These are phyloP conservation scores for Sakesphorus luctuosus DNA, from an alignment of 2,113 vertebrate genomes.

Conservation along the genomic window DNA sequence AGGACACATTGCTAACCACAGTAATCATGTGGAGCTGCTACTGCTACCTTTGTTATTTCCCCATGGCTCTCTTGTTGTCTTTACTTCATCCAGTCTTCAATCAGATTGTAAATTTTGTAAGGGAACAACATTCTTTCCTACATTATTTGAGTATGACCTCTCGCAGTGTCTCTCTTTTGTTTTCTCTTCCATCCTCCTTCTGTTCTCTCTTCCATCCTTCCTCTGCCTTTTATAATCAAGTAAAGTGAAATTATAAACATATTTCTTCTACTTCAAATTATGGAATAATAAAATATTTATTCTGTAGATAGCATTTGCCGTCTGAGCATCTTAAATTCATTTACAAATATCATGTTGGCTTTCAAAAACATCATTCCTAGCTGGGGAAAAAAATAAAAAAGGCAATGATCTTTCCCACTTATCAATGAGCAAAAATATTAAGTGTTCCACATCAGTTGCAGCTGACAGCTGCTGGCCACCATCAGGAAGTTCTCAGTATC, in stretches of 20 bases:
- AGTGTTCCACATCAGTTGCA: not conserved
- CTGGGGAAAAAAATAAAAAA: not conserved
- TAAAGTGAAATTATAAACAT: not conserved
- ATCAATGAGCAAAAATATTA: not conserved
- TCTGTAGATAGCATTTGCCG: not conserved
- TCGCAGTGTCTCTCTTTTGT: not conserved
- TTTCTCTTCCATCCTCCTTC: not conserved
- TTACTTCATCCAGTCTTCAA: not conserved
- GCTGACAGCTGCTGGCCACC: not conserved
- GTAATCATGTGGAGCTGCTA: not conserved
- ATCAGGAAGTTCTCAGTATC: not conserved
- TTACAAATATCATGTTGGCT: not conserved
- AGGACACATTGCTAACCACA: not conserved
- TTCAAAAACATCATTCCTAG: not conserved
- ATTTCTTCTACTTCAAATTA: not conserved
- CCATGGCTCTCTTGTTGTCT: not conserved
- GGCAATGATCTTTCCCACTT: not conserved
- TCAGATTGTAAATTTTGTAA: not conserved
- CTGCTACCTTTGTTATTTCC: constrained; percentile 19
- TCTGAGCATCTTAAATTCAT: not conserved
- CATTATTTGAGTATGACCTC: not conserved
- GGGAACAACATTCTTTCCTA: not conserved
- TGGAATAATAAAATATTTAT: not conserved
- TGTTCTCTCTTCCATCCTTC: not conserved
- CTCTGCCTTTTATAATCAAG: not conserved